These are phyloP conservation scores for Plusia festucae DNA, from an alignment of 2,888 invertebrate species.

Conservation along the genomic window DNA sequence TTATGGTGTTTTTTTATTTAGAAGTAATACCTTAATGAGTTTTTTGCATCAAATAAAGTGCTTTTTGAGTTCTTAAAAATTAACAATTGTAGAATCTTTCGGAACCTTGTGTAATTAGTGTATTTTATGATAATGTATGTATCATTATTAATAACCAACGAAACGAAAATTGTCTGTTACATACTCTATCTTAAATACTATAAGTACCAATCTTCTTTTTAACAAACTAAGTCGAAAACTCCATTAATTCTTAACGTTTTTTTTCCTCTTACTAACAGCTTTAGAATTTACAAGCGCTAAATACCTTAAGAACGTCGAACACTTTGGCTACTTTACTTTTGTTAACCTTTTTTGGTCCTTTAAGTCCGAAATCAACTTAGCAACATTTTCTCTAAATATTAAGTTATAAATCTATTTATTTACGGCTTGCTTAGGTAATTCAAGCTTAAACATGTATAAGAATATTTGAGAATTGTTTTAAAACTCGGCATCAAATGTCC, in stretches of 20 bases:
- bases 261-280: background rate
- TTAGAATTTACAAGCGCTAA: slow-evolving; percentile 5
- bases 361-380: background rate
- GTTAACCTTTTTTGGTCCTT: background rate
- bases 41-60: too few relatives aligned
- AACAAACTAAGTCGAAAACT: background rate
- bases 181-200: background rate
- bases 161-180: too few relatives aligned
- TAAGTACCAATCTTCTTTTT: background rate
- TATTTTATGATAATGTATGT: too few relatives aligned
- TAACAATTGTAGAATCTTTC: too few relatives aligned
- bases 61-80: too few relatives aligned
- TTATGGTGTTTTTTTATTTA: too few relatives aligned
- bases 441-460: background rate
- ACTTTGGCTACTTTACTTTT: slow-evolving; percentile 3
- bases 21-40: too few relatives aligned
- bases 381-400: background rate
- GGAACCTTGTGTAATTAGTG: too few relatives aligned
- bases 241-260: background rate
- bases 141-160: too few relatives aligned
- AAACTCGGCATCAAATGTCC: background rate
- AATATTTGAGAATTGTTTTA: background rate
- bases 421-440: background rate
- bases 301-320: background rate
- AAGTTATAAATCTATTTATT: background rate